Conservation (phyloP, 2,888 invertebrate species). For the Clivina fossor region DNA sequence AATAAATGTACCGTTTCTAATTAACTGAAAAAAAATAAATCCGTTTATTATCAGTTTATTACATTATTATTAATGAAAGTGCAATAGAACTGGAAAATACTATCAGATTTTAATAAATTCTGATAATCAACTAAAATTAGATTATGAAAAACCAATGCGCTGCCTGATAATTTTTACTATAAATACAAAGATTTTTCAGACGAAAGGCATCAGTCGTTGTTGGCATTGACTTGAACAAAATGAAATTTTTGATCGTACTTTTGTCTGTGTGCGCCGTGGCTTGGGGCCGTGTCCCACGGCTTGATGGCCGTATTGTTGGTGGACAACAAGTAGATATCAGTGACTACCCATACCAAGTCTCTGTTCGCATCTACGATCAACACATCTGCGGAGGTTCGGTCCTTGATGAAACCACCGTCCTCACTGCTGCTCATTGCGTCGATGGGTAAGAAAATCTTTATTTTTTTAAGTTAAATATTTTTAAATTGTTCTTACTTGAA, state of each 20-base stretch:
- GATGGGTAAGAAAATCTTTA: conserved; percentile 1
- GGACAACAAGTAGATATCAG: not conserved
- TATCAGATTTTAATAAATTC: too few relatives aligned
- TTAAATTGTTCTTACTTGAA: not conserved
- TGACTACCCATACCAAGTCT: conserved; percentile 19
- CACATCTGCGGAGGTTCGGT: conserved; percentile 21
- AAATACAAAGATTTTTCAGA: too few relatives aligned
- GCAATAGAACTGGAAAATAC: too few relatives aligned
- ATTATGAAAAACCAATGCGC: too few relatives aligned
- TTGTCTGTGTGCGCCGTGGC: not conserved
- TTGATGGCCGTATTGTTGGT: conserved; percentile 17
- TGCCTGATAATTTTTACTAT: too few relatives aligned
- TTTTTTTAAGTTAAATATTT: not conserved
- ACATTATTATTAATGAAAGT: too few relatives aligned
- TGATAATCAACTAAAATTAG: too few relatives aligned
- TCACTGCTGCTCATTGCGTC: conserved; percentile 22
- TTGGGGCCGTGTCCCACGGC: not conserved
- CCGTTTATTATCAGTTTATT: too few relatives aligned
- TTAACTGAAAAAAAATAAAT: too few relatives aligned
- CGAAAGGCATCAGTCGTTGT: too few relatives aligned
- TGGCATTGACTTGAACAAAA: too few relatives aligned
- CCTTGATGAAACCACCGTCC: conserved; percentile 7
- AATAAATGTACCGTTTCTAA: too few relatives aligned
- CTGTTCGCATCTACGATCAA: conserved; percentile 15
- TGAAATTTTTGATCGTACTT: not conserved